Percentiles rank a stretch among this genome's conserved stretches.
phyloP scores from a whole-genome alignment of 2,113 vertebrate species.

The Protobothrops flavoviridis region DNA sequence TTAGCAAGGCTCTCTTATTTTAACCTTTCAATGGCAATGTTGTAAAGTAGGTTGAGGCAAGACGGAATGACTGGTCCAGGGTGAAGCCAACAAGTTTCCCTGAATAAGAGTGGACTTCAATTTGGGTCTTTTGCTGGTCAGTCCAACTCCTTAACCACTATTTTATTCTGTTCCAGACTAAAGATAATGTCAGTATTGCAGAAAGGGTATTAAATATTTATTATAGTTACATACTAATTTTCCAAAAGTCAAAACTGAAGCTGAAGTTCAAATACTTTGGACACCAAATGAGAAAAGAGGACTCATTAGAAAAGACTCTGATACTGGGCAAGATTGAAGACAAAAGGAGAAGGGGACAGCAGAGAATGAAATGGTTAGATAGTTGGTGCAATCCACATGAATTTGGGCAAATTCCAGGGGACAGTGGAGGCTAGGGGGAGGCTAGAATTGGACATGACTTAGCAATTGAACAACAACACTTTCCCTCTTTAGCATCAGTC shows the following conservation, averaged over 20 bases:
- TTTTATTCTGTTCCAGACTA: neutral
- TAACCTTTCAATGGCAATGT: neutral
- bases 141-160: neutral
- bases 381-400: neutral
- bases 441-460: neutral
- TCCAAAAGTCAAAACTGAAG: neutral
- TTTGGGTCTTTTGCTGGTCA: neutral
- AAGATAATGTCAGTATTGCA: neutral
- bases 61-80: neutral
- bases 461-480: neutral
- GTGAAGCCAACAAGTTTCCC: neutral
- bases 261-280: no score
- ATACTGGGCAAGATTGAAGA: neutral
- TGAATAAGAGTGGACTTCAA: neutral
- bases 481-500: neutral
- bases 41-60: neutral
- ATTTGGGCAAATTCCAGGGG: neutral
- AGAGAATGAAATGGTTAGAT: neutral
- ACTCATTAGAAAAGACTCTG: neutral
- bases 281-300: no score
- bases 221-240: neutral
- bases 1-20: neutral
- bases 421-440: neutral
- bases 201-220: neutral
- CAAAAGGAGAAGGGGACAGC: neutral